phyloP scores from a whole-genome alignment of 92 coral and sea anemone species.

The Epizoanthus stellaris region DNA sequence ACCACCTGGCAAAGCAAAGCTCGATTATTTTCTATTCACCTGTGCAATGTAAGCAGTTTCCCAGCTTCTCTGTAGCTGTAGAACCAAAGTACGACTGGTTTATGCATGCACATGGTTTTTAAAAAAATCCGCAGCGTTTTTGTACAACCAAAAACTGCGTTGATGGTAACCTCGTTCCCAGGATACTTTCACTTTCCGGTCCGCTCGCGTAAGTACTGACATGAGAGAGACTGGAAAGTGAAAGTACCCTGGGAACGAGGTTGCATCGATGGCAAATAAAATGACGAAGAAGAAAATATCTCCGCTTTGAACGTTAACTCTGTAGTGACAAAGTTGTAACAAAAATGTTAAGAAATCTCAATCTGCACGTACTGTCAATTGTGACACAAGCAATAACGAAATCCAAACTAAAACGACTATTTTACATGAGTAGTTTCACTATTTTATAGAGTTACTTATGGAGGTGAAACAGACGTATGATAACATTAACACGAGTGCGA shows the following conservation, averaged over 20 bases:
- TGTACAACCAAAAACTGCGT: slow-evolving; percentile 34
- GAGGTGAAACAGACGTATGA: slow-evolving; percentile 5
- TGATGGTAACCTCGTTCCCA: background rate
- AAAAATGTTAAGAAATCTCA: too few relatives aligned
- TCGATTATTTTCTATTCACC: background rate
- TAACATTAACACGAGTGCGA: background rate
- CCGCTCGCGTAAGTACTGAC: too few relatives aligned
- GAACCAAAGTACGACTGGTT: slow-evolving; percentile 26
- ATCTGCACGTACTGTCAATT: background rate
- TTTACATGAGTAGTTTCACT: background rate
- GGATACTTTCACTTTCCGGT: too few relatives aligned
- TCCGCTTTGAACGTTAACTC: background rate
- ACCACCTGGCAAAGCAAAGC: slow-evolving; percentile 14
- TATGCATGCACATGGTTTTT: background rate
- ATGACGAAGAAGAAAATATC: background rate
- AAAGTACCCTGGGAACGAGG: too few relatives aligned
- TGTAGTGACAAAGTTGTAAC: background rate
- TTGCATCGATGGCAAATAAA: slow-evolving; percentile 16
- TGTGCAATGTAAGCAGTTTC: background rate
- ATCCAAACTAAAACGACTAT: too few relatives aligned
- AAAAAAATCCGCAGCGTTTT: slow-evolving; percentile 1
- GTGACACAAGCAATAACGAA: too few relatives aligned
- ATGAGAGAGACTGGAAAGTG: too few relatives aligned
- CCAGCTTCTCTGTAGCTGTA: slow-evolving; percentile 40
- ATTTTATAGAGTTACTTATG: background rate